A percentile compares a stretch with the other conserved stretches of the same genome.
phyloP scores from a whole-genome alignment of 2,888 invertebrate genomes.

The Meta bourneti region DNA sequence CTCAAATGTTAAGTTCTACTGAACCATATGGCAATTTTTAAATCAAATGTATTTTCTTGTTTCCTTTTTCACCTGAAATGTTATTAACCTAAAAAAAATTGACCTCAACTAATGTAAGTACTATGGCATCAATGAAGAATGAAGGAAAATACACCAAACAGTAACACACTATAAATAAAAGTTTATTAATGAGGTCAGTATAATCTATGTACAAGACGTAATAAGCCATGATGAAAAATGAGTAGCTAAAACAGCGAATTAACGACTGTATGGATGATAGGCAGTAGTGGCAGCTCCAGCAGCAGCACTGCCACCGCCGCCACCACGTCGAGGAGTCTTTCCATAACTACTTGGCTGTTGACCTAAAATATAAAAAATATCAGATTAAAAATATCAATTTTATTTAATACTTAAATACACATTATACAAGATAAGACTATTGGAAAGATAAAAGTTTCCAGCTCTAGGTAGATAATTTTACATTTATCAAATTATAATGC shows the following conservation, averaged over 20 bases:
- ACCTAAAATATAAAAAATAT: slow-evolving; percentile 54
- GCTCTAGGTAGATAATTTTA: too few relatives aligned
- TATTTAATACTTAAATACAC: not conserved
- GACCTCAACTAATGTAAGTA: too few relatives aligned
- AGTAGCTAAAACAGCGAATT: slow-evolving; percentile 24
- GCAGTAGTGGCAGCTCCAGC: slow-evolving; percentile 60
- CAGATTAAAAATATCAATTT: slow-evolving; percentile 1
- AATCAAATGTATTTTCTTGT: too few relatives aligned
- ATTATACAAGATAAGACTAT: too few relatives aligned
- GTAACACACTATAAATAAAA: slow-evolving; percentile 62
- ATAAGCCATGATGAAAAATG: slow-evolving; percentile 52
- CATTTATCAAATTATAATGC: too few relatives aligned
- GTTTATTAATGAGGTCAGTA: slow-evolving; percentile 70
- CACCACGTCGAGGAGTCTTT: slow-evolving; percentile 70
- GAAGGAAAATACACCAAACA: not conserved
- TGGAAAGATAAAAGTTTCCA: too few relatives aligned
- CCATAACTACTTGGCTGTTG: slow-evolving; percentile 73
- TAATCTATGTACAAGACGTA: slow-evolving; percentile 69
- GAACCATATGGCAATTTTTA: too few relatives aligned
- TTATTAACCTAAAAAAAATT: too few relatives aligned
- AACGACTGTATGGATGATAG: slow-evolving; percentile 74
- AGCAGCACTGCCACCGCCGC: slow-evolving; percentile 38
- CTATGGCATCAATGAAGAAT: too few relatives aligned
- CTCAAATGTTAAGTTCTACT: too few relatives aligned
- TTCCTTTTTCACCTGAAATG: too few relatives aligned